Evolutionary conservation across 1,140 invertebrate genomes (phyloP).

Genomic region (Lanistes nyassanus): DNA sequence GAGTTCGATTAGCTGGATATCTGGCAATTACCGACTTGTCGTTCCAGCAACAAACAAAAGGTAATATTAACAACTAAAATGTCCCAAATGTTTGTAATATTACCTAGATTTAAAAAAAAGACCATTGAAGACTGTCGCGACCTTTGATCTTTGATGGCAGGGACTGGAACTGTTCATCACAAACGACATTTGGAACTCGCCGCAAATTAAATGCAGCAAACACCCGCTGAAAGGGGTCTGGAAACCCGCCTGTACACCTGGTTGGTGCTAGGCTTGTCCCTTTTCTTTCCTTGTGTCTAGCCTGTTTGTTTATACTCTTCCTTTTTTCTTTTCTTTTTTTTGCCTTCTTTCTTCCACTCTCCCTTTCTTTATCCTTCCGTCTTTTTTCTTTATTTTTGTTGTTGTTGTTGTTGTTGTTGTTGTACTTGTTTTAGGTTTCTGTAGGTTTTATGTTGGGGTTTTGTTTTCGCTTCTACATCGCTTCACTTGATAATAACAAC

Average conservation of each 20-base stretch:
- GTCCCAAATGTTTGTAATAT: too few species aligned
- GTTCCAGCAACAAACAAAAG: too few species aligned
- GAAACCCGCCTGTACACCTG: constrained; percentile 5
- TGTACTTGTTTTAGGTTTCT: too few species aligned
- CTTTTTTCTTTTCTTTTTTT: not conserved
- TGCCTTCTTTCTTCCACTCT: not conserved
- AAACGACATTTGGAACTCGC: not conserved
- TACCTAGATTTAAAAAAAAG: too few species aligned
- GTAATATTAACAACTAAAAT: too few species aligned
- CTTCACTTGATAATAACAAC: not conserved
- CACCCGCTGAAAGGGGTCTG: not conserved
- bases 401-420: too few species aligned
- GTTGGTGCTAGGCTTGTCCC: not conserved
- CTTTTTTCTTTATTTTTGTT: not conserved
- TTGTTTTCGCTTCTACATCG: not conserved
- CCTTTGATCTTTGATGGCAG: not conserved
- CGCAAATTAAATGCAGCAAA: not conserved
- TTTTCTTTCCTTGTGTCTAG: not conserved
- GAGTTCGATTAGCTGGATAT: not conserved
- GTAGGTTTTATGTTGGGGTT: too few species aligned
- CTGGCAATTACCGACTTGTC: too few species aligned
- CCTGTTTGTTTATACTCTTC: not conserved
- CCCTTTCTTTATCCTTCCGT: not conserved
- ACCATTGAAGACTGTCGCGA: too few species aligned
- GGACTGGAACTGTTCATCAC: not conserved